phyloP scores from a whole-genome alignment of 2,888 invertebrate genomes.

The Trachelus iudaicus region DNA sequence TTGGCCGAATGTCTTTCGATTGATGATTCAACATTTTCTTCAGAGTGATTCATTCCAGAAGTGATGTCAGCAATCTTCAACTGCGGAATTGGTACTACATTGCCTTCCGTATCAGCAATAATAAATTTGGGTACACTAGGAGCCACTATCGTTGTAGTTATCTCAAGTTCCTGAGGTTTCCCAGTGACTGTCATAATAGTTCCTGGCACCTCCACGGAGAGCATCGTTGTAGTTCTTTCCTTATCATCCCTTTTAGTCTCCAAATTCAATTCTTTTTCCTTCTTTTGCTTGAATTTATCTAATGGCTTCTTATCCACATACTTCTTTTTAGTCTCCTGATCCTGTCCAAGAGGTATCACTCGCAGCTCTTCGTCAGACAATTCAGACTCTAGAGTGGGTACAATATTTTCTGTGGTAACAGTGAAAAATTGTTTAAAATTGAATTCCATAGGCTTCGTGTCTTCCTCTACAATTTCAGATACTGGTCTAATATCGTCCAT shows the following conservation, averaged over 20 bases:
- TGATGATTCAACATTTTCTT: too few species aligned
- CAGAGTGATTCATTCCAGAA: slow-evolving; percentile 2
- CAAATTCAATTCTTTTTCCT: slow-evolving; percentile 40
- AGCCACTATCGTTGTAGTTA: neutral
- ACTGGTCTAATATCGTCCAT: slow-evolving; percentile 56
- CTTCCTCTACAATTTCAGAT: slow-evolving; percentile 52
- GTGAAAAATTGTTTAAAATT: slow-evolving; percentile 46
- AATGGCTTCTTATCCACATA: slow-evolving; percentile 34
- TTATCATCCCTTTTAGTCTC: slow-evolving; percentile 16
- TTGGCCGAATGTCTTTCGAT: neutral
- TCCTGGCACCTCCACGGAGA: slow-evolving; percentile 13
- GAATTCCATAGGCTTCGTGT: slow-evolving; percentile 43
- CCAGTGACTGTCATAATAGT: neutral
- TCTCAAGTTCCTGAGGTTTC: neutral
- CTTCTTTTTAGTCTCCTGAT: slow-evolving; percentile 33
- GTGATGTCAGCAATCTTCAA: slow-evolving; percentile 36
- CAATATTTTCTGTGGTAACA: slow-evolving; percentile 36
- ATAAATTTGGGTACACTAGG: slow-evolving; percentile 11
- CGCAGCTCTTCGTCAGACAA: slow-evolving; percentile 47
- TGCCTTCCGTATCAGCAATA: slow-evolving; percentile 23
- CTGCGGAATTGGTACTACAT: slow-evolving; percentile 27
- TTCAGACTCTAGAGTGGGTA: slow-evolving; percentile 24
- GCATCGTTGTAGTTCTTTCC: slow-evolving; percentile 13
- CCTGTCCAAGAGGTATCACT: slow-evolving; percentile 54
- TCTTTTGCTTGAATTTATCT: slow-evolving; percentile 41